Conservation (phyloP, 2,113 vertebrate genomes). For the Prietella phreatophila region DNA sequence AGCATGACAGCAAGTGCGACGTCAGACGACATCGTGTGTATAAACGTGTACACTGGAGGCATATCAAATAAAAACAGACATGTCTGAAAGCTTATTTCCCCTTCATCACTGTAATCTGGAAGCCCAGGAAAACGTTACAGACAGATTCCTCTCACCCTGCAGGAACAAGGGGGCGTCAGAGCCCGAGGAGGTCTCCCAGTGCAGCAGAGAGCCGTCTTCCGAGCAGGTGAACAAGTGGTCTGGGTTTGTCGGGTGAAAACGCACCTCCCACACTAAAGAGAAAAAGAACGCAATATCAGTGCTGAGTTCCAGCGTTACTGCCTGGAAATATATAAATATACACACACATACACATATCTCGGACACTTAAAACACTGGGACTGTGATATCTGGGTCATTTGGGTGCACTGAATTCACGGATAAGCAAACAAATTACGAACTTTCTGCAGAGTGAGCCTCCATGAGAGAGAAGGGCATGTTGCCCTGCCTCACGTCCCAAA, state of each 20-base stretch:
- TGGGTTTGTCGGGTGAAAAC: slow-evolving; percentile 93
- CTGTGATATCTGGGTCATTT: not conserved
- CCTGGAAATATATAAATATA: not conserved
- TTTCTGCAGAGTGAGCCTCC: slow-evolving; percentile 93
- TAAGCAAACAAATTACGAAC: slow-evolving; percentile 66
- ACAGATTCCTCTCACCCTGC: slow-evolving; percentile 73
- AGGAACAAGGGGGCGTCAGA: slow-evolving; percentile 86
- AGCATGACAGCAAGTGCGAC: no score
- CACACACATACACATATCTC: not conserved
- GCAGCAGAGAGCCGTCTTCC: slow-evolving; percentile 94
- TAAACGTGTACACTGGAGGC: no score
- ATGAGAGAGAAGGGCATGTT: slow-evolving; percentile 88
- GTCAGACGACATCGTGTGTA: no score
- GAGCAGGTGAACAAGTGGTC: slow-evolving; percentile 96
- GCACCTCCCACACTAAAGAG: slow-evolving; percentile 91
- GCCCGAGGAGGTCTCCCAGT: slow-evolving; percentile 85
- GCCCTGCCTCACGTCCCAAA: slow-evolving; percentile 94
- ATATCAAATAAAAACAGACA: no score
- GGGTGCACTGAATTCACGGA: not conserved
- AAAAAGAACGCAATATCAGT: not conserved
- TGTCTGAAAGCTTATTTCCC: no score
- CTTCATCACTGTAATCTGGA: no score
- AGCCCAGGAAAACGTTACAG: not conserved
- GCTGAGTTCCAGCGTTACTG: not conserved
- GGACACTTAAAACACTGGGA: not conserved